Evolutionary conservation across 2,888 invertebrate species (phyloP), one percentile per base, ranked within the genome.

Genomic region (Rhogogaster chlorosoma): DNA sequence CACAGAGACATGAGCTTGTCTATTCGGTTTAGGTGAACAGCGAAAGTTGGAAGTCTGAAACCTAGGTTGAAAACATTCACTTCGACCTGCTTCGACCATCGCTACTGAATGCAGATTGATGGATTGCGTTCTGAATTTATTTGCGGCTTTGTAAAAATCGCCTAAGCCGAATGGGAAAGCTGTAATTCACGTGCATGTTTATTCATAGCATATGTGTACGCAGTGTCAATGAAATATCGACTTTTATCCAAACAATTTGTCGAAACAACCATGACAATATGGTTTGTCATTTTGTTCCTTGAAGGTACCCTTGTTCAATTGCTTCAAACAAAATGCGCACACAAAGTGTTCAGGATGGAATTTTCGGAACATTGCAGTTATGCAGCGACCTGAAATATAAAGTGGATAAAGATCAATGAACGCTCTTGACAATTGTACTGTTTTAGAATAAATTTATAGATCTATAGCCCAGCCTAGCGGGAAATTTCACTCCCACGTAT

Each of bases 271-370:
- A 93, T 99, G 99, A 94, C 99, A 99, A 94, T 99, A 99, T 1
- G 99, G 99, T 93, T 99, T 99, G 91, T 99, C 98, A 93, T 99
- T 99, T 93, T 99, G 99, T 94, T 99, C 99, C 94, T 99, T 99
- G 94, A 99, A 99, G 0, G 99, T 99, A 90, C 99, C 99, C 93
- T 99, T 99, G 94, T 99, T 99, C 89, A 99, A 95, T 93, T 99
- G 99, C 92, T 99, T 97, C 87, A 99, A 95, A 92, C 99, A 99
- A 95, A 99, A 99, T n/a, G 99, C 99, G 95, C 99, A 99, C 9
- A 99, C 99, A 93, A 99, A 99, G 94, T 99, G 99, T 93, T 99
- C 99, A 0, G 99, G 99, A 94, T 99, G 99, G 95, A 99, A 99
- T 94, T 99, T 99, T 89, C 98, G 95, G 94, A 98, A 99, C 99